Base-by-base conservation (phyloP, 1,140 invertebrate species). In the Heliconius himera region DNA sequence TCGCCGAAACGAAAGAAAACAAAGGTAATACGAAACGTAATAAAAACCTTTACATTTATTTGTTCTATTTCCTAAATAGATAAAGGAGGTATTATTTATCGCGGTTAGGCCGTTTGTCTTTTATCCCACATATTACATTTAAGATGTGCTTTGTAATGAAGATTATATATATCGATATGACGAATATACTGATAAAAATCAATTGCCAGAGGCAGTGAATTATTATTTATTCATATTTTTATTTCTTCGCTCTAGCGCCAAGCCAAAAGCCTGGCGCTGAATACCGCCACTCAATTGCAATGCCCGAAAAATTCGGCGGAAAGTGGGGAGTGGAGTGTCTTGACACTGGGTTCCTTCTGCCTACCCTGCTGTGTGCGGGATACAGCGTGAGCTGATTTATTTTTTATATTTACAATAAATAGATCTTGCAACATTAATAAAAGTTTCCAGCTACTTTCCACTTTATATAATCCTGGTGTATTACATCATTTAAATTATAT, bases 41-140 rank as follows among this genome's bases (percentile, higher is more conserved):
- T 73, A 78, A 78, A 66, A 78, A 78, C 71, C 49, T 73, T 78
- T 41, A 73, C 36, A 78, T 78, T 78, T 78, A 78, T 78, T 78
- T 78, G 20, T 73, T 71, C 36, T 70, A 77, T 78, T 73, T 78
- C 76, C 70, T 78, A 78, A 78, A 78, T 72, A 78, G 70, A 78
- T 78, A 78, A 49, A 56, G 54, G 51, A 66, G 26, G 54, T 78
- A 73, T 54, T 78, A 78, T 78, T 78, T 73, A 73, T 73, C 76
- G 76, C 76, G 76, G 70, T 60, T 22, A 60, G 76, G 71, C 71
- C 76, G 76, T 78, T 78, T 78, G 38, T 78, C 70, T 78, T 73
- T 77, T 33, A 36, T 33, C 29, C 54, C n/a, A 41, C 38, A 54
- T 66, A 70, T 76, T 70, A 76, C 11, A 38, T 66, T 13, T 56